Evolutionary conservation across 2,888 invertebrate genomes (phyloP).

Genomic region (Euplagia quadripunctaria): DNA sequence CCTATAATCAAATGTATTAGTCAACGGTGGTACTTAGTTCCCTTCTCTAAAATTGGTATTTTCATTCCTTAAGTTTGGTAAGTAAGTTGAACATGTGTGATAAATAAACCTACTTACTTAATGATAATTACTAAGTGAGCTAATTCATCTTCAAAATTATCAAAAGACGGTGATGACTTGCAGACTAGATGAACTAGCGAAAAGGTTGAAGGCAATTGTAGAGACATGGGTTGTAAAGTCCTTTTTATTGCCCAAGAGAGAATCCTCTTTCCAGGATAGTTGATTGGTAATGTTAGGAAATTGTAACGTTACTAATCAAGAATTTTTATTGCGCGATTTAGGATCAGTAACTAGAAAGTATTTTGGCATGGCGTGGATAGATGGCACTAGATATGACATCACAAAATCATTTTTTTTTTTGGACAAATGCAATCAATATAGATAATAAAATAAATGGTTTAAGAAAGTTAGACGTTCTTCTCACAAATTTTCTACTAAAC

Average conservation of each 20-base stretch:
- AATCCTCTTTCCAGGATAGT: too few relatives aligned
- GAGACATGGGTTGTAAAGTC: too few relatives aligned
- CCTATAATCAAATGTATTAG: background rate
- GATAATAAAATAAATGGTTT: conserved; percentile 3
- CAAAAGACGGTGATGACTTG: background rate
- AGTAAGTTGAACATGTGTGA: background rate
- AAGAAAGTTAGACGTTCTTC: background rate
- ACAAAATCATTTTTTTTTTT: background rate
- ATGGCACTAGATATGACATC: background rate
- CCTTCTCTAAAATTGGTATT: background rate
- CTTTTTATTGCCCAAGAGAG: too few relatives aligned
- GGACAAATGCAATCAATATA: background rate
- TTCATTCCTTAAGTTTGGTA: background rate
- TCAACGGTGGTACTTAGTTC: background rate
- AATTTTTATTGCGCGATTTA: background rate
- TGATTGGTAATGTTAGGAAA: too few relatives aligned
- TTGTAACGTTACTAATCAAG: too few relatives aligned
- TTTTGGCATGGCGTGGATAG: background rate
- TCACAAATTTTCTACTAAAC: background rate
- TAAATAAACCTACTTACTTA: too few relatives aligned
- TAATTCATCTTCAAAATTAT: background rate
- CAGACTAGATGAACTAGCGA: background rate
- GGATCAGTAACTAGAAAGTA: background rate
- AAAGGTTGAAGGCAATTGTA: too few relatives aligned
- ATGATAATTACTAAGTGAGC: background rate